Percentiles rank a stretch among this genome's conserved stretches.
These are phyloP conservation scores for Nephotettix cincticeps DNA, from an alignment of 1,140 invertebrate species.

Conservation along the genomic window DNA sequence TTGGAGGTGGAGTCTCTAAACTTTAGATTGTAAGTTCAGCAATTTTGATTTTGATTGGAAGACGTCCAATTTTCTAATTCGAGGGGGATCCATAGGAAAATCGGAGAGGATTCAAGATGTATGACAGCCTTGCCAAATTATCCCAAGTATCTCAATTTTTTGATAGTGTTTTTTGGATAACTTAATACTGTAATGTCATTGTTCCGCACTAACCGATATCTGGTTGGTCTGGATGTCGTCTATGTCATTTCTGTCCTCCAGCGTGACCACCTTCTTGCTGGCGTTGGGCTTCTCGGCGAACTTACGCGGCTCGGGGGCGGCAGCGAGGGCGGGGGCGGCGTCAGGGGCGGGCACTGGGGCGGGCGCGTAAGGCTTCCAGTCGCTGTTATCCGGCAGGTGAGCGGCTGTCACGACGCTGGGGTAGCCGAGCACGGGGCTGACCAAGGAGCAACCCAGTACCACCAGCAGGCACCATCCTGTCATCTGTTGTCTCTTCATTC, in stretches of 20 bases:
- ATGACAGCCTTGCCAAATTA: neutral
- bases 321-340: conserved; percentile 25
- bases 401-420: conserved; percentile 35
- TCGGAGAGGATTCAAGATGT: neutral
- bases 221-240: conserved; percentile 75
- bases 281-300: conserved; percentile 85
- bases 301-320: conserved; percentile 60
- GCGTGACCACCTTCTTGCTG: conserved; percentile 73
- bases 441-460: conserved; percentile 35
- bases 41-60: no score
- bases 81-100: no score
- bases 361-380: conserved; percentile 7
- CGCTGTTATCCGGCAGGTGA: conserved; percentile 17
- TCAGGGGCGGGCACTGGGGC: conserved; percentile 25
- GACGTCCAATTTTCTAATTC: no score
- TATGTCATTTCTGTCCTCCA: conserved; percentile 68
- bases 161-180: no score
- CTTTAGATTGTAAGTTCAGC: no score
- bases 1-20: no score
- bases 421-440: conserved; percentile 38
- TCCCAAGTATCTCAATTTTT: no score
- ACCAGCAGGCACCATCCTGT: conserved; percentile 41
- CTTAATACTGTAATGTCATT: neutral
- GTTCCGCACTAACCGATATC: conserved; percentile 57
- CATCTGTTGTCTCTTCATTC: conserved; percentile 40